Conservation (phyloP, 1,140 invertebrate species). For the Brachionus asplanchnoidis region DNA sequence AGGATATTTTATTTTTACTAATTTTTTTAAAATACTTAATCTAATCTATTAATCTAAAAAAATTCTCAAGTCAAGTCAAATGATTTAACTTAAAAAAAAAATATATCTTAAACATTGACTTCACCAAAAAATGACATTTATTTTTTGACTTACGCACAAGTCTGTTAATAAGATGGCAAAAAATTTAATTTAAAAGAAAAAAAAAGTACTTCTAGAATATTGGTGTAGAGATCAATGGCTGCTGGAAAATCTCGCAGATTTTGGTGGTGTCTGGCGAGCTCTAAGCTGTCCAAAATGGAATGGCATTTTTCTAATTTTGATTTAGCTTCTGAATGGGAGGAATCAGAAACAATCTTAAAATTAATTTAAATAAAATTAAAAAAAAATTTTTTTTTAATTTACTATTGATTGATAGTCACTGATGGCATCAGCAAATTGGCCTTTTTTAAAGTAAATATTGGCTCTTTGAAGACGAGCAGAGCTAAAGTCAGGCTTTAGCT, state of each 20-base stretch:
- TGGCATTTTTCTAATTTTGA: slow-evolving; percentile 65
- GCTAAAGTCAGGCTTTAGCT: slow-evolving; percentile 88
- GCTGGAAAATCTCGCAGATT: slow-evolving; percentile 65
- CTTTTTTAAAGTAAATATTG: slow-evolving; percentile 81
- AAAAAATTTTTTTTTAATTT: slow-evolving; percentile 58
- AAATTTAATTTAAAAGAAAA: neutral
- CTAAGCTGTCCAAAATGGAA: slow-evolving; percentile 65
- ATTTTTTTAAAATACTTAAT: no score
- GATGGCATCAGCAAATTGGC: slow-evolving; percentile 72
- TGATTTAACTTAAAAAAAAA: no score
- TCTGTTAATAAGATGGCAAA: no score
- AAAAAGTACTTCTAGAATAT: slow-evolving; percentile 67
- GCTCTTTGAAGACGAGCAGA: slow-evolving; percentile 80
- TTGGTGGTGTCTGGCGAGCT: slow-evolving; percentile 66
- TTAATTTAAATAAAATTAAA: neutral
- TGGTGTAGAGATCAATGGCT: slow-evolving; percentile 68
- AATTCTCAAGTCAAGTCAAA: no score
- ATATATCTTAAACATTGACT: no score
- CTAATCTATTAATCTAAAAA: no score
- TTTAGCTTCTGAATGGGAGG: slow-evolving; percentile 70
- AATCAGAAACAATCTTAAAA: slow-evolving; percentile 68
- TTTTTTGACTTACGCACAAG: no score
- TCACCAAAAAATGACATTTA: no score
- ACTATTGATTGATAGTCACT: slow-evolving; percentile 78
- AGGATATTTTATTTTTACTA: no score